phyloP scores from a whole-genome alignment of 1,140 invertebrate species.

The Archivesica marissinica region DNA sequence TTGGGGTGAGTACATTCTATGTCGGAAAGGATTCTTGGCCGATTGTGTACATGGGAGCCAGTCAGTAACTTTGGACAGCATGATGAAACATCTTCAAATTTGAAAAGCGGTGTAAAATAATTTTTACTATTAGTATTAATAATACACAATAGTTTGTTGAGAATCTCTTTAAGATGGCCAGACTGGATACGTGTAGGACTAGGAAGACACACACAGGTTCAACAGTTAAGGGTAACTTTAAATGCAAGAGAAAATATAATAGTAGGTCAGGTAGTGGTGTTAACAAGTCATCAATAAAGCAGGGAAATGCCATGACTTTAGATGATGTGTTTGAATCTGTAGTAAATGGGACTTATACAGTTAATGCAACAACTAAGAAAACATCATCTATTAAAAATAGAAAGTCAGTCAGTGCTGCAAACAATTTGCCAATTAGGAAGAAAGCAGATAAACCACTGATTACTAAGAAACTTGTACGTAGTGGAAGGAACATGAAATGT shows the following conservation, averaged over 20 bases:
- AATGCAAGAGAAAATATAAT: slow-evolving; percentile 43
- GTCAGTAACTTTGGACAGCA: slow-evolving; percentile 69
- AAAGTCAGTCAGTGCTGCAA: slow-evolving; percentile 27
- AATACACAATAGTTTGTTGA: slow-evolving; percentile 50
- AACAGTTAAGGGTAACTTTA: neutral
- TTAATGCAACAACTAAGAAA: neutral
- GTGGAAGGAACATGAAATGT: neutral
- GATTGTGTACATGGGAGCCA: slow-evolving; percentile 78
- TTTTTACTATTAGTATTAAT: neutral
- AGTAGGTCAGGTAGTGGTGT: neutral
- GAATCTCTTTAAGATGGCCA: slow-evolving; percentile 63
- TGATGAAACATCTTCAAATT: slow-evolving; percentile 65
- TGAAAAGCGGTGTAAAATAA: slow-evolving; percentile 60
- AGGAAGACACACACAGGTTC: neutral
- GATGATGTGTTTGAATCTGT: slow-evolving; percentile 49
- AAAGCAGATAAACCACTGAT: neutral
- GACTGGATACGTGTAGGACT: neutral
- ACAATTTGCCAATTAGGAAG: neutral
- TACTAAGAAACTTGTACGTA: neutral
- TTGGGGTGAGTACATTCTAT: slow-evolving; percentile 70
- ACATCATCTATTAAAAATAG: neutral
- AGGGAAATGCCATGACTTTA: neutral
- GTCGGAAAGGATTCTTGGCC: slow-evolving; percentile 73
- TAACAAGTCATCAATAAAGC: neutral
- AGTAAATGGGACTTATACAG: neutral